Evolutionary conservation across 2,797 vertebrate genomes (phyloP).

Genomic region (Phrynocephalus vlangalii): DNA sequence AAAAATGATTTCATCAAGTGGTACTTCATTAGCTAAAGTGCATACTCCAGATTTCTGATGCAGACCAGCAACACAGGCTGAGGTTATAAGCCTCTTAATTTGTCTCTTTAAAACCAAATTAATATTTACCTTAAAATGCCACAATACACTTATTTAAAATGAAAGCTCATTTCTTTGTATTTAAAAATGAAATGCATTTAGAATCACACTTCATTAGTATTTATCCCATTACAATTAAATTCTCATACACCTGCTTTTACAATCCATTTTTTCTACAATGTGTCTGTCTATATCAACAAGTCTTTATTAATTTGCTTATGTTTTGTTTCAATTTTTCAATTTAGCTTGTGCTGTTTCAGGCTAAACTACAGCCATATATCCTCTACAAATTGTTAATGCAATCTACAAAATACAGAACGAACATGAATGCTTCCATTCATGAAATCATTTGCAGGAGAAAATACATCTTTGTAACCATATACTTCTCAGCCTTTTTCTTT

Average conservation of each 20-base stretch:
- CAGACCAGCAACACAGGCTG: slow-evolving; percentile 58
- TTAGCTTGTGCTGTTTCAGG: slow-evolving; percentile 5
- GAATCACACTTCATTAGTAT: slow-evolving; percentile 51
- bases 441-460: background rate
- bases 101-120: slow-evolving; percentile 55
- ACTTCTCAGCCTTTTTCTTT: background rate
- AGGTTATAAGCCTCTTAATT: slow-evolving; percentile 54
- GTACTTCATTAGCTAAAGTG: slow-evolving; percentile 63
- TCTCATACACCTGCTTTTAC: slow-evolving; percentile 54
- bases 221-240: slow-evolving; percentile 50
- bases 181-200: slow-evolving; percentile 40
- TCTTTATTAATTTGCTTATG: slow-evolving; percentile 27
- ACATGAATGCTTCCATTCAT: background rate
- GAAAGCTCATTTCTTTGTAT: slow-evolving; percentile 37
- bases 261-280: slow-evolving; percentile 55
- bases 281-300: slow-evolving; percentile 39
- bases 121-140: slow-evolving; percentile 64
- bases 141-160: slow-evolving; percentile 54
- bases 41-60: slow-evolving; percentile 62
- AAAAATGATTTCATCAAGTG: slow-evolving; percentile 51
- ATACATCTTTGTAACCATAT: background rate
- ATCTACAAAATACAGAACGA: background rate
- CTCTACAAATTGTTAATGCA: background rate
- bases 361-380: background rate
- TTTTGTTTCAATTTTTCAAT: slow-evolving; percentile 11